These are phyloP conservation scores for Malurus leucopterus DNA, from an alignment of 2,797 vertebrate genomes.

Conservation along the genomic window DNA sequence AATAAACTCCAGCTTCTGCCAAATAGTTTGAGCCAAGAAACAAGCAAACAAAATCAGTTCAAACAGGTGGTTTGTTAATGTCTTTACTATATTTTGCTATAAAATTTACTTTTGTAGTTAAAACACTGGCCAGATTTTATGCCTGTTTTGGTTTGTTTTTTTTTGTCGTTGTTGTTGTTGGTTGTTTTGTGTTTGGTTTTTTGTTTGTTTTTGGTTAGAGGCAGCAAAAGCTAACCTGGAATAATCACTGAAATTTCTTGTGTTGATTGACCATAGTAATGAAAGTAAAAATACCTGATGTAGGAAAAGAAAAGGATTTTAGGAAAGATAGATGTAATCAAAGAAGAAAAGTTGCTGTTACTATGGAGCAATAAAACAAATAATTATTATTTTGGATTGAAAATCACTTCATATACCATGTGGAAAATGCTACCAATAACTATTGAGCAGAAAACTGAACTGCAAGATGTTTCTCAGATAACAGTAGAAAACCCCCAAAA, in stretches of 20 bases:
- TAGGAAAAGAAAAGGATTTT: background rate
- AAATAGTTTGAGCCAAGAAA: background rate
- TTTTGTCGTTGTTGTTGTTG: no score
- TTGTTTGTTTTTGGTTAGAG: background rate
- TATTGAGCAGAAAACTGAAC: background rate
- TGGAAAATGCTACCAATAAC: background rate
- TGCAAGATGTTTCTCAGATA: background rate
- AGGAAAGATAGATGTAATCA: background rate
- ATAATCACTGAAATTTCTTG: background rate
- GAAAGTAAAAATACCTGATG: background rate
- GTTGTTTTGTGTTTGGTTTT: background rate
- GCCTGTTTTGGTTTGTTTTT: background rate
- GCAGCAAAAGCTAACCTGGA: background rate
- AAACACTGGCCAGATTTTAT: background rate
- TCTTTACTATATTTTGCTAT: background rate
- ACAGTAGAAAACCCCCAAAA: background rate
- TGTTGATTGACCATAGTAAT: background rate
- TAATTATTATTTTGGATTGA: background rate
- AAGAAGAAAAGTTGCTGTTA: background rate
- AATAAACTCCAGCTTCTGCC: background rate
- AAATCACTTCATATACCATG: background rate
- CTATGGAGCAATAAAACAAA: background rate
- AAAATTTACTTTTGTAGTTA: background rate
- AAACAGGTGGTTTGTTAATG: background rate
- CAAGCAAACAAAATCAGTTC: background rate